Conservation (phyloP, 2,113 vertebrate species). For the Cervus canadensis region DNA sequence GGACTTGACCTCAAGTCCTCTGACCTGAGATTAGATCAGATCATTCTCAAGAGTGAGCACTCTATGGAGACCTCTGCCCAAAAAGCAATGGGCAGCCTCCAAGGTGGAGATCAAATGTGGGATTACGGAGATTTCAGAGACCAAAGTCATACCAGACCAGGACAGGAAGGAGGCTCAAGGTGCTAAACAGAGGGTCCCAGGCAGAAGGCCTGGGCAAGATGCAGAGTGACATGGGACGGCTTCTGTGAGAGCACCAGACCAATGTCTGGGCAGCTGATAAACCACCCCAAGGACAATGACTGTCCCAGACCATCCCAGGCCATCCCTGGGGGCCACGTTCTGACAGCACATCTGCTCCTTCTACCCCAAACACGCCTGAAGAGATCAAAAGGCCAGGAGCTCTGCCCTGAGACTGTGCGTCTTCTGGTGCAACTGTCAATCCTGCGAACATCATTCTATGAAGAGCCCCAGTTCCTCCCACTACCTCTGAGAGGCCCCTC, state of each 20-base stretch:
- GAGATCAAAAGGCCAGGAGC: not conserved
- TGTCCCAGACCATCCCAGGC: too few species aligned
- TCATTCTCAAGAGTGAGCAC: not conserved
- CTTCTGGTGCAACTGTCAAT: not conserved
- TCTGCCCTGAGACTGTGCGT: not conserved
- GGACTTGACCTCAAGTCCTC: not conserved
- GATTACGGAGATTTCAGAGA: not conserved
- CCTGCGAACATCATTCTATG: fast-evolving
- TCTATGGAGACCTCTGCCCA: not conserved
- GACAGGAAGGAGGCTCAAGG: not conserved
- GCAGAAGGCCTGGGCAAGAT: not conserved
- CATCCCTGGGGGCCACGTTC: not conserved
- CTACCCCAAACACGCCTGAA: not conserved
- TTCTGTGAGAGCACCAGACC: not conserved
- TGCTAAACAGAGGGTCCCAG: not conserved
- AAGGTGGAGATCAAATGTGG: not conserved
- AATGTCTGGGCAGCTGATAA: not conserved
- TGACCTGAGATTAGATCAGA: not conserved
- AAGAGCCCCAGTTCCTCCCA: not conserved
- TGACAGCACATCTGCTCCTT: not conserved
- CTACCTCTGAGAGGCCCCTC: not conserved
- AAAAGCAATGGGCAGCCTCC: not conserved
- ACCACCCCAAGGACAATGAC: fast-evolving
- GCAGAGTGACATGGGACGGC: not conserved
- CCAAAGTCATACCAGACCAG: not conserved